Evolutionary conservation across 2,888 invertebrate species (phyloP), one percentile per base, ranked within the genome.

Genomic region (Drosophila infuscata): DNA sequence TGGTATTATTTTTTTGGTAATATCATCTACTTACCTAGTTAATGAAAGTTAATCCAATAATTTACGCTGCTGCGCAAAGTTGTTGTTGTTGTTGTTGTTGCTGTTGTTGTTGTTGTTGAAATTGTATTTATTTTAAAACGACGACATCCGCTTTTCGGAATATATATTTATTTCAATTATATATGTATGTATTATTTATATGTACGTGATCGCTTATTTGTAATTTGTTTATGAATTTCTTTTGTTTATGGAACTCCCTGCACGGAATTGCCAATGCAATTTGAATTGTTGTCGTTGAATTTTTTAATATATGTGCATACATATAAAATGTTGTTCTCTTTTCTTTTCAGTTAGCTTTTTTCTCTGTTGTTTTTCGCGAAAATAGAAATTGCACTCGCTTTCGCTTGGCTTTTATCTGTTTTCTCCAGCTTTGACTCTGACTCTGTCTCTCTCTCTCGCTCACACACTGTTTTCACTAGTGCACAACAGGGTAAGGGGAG

Each of bases 301-400:
- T 38, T 38, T 56, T n/a, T 62, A 35, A 49, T 57, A 33, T 59
- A 54, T 66, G 29, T 56, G 49, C 48, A 25, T 48, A 49, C 52
- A 35, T 35, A n/a, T 53, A 20, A 20, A 67, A 32, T 15, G 20
- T 57, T 51, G 65, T 56, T 52, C 54, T 57, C 11, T 51, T 66
- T 41, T 38, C 52, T 62, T 74, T 30, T 30, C 52, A 32, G 11
- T 6, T 5, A 11, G 20, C 63, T 57, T 32, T 49, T 58, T 59
- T 41, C 36, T 69, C n/a, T 53, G 33, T 46, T 63, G 51, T 35
- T 72, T 76, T 57, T 66, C 58, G 67, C 68, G 67, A 72, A 78
- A 74, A 70, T 79, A 74, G 72, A 88, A 88, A 88, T 72, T 88
- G 87, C 82, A 88, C 81, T 76, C 71, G 70, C 74, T 86, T 81